These are phyloP conservation scores for Sesamia nonagrioides DNA, from an alignment of 1,140 invertebrate genomes.

Conservation along the genomic window DNA sequence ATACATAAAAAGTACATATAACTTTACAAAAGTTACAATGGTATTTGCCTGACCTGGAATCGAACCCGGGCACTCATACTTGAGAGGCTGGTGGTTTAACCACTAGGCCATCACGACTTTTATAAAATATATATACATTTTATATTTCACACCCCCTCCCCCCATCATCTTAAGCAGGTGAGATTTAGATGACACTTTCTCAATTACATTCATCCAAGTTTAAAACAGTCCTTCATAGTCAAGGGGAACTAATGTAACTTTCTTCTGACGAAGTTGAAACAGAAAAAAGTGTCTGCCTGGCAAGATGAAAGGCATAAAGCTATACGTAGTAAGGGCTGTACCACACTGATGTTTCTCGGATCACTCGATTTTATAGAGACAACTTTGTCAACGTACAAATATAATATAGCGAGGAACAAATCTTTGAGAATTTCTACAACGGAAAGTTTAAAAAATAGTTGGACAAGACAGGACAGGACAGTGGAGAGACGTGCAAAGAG, in stretches of 20 bases:
- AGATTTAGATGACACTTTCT: conserved; percentile 18
- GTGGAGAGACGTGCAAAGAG: too few species aligned
- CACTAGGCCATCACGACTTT: too few species aligned
- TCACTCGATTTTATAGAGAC: neutral
- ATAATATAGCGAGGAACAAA: too few species aligned
- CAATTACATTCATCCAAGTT: conserved; percentile 32
- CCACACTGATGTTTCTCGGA: neutral
- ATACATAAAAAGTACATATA: too few species aligned
- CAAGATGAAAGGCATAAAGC: conserved; percentile 15
- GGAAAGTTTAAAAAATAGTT: too few species aligned
- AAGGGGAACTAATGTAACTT: conserved; percentile 38
- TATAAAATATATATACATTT: neutral
- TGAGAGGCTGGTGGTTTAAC: too few species aligned
- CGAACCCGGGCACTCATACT: too few species aligned
- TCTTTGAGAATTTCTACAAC: too few species aligned
- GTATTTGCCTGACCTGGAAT: too few species aligned
- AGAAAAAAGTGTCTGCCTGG: conserved; percentile 12
- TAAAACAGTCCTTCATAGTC: conserved; percentile 16
- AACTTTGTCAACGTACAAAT: too few species aligned
- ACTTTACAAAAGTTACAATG: too few species aligned
- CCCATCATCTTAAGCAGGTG: conserved; percentile 7
- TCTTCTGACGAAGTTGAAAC: conserved; percentile 5
- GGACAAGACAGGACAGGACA: too few species aligned
- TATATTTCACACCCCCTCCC: neutral
- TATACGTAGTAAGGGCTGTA: neutral